Percentiles rank a stretch among this genome's conserved stretches.
Conservation (phyloP, 2,888 invertebrate genomes). For the Conchocele bisecta region DNA sequence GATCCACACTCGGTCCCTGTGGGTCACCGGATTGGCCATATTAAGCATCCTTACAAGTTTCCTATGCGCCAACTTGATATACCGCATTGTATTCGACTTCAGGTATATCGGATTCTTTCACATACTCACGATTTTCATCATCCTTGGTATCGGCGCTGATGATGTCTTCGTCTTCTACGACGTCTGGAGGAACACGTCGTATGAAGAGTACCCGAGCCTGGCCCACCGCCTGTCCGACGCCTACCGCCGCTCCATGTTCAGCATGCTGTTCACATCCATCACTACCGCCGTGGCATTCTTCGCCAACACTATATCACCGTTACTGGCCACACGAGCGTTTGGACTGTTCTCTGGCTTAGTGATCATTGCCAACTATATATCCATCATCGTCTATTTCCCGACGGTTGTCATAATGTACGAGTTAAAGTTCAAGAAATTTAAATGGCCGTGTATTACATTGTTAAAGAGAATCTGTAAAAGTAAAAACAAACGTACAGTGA, state of each 20-base stretch:
- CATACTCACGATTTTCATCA: slow-evolving; percentile 68
- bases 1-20: slow-evolving; percentile 69
- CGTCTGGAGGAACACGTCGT: slow-evolving; percentile 65
- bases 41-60: slow-evolving; percentile 70
- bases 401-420: slow-evolving; percentile 69
- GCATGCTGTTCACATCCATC: slow-evolving; percentile 72
- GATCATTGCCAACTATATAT: slow-evolving; percentile 69
- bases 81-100: slow-evolving; percentile 64
- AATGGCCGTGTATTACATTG: slow-evolving; percentile 52
- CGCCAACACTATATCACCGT: slow-evolving; percentile 68
- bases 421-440: slow-evolving; percentile 58
- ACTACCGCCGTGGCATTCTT: slow-evolving; percentile 73
- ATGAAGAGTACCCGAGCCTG: slow-evolving; percentile 54
- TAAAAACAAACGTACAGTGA: slow-evolving; percentile 15
- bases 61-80: slow-evolving; percentile 67
- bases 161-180: slow-evolving; percentile 74
- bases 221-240: slow-evolving; percentile 68
- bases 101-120: slow-evolving; percentile 74
- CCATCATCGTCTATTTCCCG: slow-evolving; percentile 70
- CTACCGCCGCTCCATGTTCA: slow-evolving; percentile 65
- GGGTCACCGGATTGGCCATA: slow-evolving; percentile 65
- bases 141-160: slow-evolving; percentile 73
- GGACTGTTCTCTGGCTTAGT: slow-evolving; percentile 74
- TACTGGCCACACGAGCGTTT: slow-evolving; percentile 72
- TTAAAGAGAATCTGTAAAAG: slow-evolving; percentile 21